Evolutionary conservation across 2,797 vertebrate species (phyloP).

Genomic region (Clarias platycephalus): DNA sequence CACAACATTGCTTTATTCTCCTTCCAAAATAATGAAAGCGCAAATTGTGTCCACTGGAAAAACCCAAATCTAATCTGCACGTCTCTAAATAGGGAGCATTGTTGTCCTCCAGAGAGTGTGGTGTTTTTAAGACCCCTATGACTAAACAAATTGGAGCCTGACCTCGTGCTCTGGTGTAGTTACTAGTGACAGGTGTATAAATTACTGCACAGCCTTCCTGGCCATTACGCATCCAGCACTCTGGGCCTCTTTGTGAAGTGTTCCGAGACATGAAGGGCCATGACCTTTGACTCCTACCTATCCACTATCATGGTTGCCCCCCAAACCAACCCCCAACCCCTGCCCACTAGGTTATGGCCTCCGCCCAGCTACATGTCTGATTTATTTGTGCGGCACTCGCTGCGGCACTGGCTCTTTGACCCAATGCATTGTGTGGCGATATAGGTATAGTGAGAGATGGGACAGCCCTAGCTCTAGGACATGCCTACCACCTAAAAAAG

Average conservation of each 20-base stretch:
- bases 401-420: constrained; percentile 36
- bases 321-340: constrained; percentile 32
- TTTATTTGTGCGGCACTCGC: constrained; percentile 48
- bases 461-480: constrained; percentile 12
- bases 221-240: constrained; percentile 44
- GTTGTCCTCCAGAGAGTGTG: constrained; percentile 49
- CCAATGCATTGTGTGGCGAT: constrained; percentile 32
- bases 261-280: constrained; percentile 58
- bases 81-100: constrained; percentile 38
- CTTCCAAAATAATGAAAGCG: not conserved
- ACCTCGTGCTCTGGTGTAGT: constrained; percentile 57
- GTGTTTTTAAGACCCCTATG: constrained; percentile 58
- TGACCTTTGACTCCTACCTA: constrained; percentile 58
- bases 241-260: constrained; percentile 61
- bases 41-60: not conserved
- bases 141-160: constrained; percentile 64
- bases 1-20: not conserved
- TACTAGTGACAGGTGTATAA: constrained; percentile 66
- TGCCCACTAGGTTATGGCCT: constrained; percentile 39
- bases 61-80: not conserved
- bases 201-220: constrained; percentile 55
- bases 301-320: constrained; percentile 48
- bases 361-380: constrained; percentile 42
- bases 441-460: constrained; percentile 19
- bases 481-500: constrained; percentile 1